Conservation (phyloP, 2,113 vertebrate genomes). For the Ovis canadensis region DNA sequence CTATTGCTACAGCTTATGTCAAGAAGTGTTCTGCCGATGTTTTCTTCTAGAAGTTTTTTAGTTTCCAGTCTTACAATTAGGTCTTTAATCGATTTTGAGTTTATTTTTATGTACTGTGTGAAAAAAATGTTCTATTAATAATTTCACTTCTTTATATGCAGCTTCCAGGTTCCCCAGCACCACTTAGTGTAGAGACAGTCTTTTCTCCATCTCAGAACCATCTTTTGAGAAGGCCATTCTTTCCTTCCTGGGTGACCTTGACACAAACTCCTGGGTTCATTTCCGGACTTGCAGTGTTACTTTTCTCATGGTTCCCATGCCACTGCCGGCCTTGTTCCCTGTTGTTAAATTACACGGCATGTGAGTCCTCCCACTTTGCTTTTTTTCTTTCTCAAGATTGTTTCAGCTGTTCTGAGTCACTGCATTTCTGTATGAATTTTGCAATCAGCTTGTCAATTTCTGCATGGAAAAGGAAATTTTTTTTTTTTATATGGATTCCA, state of each 20-base stretch:
- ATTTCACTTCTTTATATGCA: background rate
- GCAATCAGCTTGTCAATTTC: background rate
- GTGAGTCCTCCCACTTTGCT: background rate
- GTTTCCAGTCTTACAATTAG: background rate
- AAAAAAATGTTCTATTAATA: background rate
- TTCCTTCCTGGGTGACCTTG: background rate
- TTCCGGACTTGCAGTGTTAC: background rate
- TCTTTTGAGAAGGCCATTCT: background rate
- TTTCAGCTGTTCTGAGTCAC: background rate
- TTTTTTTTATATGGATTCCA: background rate
- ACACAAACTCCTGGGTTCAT: fast-evolving
- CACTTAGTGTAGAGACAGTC: background rate
- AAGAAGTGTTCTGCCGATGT: background rate
- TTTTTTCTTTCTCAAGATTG: background rate
- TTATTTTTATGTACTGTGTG: background rate
- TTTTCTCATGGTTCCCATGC: fast-evolving
- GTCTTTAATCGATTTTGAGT: background rate
- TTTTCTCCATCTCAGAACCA: background rate
- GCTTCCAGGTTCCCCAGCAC: background rate
- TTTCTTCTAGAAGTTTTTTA: background rate
- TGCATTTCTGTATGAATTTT: background rate
- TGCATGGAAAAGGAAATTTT: background rate
- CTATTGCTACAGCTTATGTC: background rate
- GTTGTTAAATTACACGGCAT: background rate
- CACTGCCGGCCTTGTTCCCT: fast-evolving